Conservation (phyloP, 2,888 invertebrate genomes). For the Cantharis nigra region DNA sequence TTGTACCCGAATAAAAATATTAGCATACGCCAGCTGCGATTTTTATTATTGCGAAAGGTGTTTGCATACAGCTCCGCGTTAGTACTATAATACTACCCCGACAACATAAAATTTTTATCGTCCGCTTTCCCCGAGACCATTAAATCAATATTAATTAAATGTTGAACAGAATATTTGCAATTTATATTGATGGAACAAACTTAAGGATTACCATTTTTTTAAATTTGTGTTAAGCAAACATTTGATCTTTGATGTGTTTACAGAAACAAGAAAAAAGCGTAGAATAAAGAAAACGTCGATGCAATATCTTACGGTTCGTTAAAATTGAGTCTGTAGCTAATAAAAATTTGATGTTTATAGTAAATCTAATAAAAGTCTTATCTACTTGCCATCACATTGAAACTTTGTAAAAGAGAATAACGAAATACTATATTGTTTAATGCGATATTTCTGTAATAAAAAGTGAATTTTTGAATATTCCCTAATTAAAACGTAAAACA, state of each 20-base stretch:
- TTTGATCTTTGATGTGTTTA: slow-evolving; percentile 1
- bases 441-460: neutral
- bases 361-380: neutral
- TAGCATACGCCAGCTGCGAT: neutral
- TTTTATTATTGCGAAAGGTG: neutral
- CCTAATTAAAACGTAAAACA: neutral
- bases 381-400: neutral
- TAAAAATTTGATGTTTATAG: neutral
- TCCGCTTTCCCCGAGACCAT: neutral
- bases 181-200: neutral
- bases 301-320: slow-evolving; percentile 4
- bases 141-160: neutral
- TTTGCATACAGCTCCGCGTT: neutral
- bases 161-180: neutral
- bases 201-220: neutral
- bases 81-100: neutral
- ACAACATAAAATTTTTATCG: neutral
- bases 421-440: neutral
- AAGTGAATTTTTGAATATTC: neutral
- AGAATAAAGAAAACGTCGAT: neutral
- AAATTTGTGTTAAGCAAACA: neutral
- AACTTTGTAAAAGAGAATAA: neutral
- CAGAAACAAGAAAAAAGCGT: neutral
- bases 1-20: neutral
- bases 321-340: slow-evolving; percentile 1